These are phyloP conservation scores for Agrotis clavis DNA, from an alignment of 2,888 invertebrate species.

Conservation along the genomic window DNA sequence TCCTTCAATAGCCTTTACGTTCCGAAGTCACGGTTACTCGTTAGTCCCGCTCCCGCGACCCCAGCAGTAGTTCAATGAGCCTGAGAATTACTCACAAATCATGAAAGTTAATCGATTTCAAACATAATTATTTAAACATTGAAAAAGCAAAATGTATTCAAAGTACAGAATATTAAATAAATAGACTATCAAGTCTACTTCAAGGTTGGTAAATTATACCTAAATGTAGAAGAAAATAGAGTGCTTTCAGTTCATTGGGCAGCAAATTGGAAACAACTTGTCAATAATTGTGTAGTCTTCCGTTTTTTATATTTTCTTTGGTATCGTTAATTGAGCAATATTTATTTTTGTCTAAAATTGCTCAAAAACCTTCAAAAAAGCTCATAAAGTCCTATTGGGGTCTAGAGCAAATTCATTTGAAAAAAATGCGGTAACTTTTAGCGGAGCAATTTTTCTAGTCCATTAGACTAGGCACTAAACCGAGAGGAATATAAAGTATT, in stretches of 20 bases:
- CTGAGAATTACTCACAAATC: not conserved
- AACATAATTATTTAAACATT: not conserved
- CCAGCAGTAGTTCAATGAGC: no score
- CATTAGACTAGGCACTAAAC: no score
- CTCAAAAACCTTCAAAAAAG: no score
- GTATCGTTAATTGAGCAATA: slow-evolving; percentile 16
- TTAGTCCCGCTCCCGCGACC: no score
- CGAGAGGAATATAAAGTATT: no score
- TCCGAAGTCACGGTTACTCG: no score
- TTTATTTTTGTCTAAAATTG: not conserved
- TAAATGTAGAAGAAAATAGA: slow-evolving; percentile 18
- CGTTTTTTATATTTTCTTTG: slow-evolving; percentile 4
- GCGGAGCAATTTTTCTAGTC: no score
- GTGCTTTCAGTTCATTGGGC: slow-evolving; percentile 27
- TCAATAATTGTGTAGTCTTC: slow-evolving; percentile 41
- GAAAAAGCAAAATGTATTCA: not conserved
- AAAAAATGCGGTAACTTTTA: no score
- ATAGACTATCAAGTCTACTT: slow-evolving; percentile 23
- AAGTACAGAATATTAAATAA: not conserved
- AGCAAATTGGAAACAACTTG: slow-evolving; percentile 28
- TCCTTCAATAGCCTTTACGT: no score
- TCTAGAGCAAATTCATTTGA: no score
- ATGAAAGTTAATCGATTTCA: not conserved
- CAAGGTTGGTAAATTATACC: slow-evolving; percentile 31
- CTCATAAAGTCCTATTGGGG: not conserved